Evolutionary conservation across 2,888 invertebrate species (phyloP).

Genomic region (Phasia obesa): DNA sequence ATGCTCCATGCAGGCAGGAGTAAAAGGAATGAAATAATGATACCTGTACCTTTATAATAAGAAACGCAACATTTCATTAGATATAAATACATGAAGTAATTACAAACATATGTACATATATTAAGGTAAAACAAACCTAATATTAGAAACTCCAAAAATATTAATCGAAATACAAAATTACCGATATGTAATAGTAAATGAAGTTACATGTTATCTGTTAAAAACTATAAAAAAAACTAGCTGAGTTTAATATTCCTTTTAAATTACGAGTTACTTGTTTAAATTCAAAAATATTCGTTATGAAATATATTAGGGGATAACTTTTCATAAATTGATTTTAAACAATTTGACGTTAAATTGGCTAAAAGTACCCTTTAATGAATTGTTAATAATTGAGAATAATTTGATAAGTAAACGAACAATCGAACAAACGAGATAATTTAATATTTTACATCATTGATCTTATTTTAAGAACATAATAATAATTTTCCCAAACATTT

Average conservation of each 20-base stretch:
- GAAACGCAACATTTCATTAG: slow-evolving; percentile 10
- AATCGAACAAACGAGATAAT: too few relatives aligned
- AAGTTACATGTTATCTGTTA: slow-evolving; percentile 62
- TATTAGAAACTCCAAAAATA: slow-evolving; percentile 58
- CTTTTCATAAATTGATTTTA: not conserved
- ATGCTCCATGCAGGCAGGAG: too few relatives aligned
- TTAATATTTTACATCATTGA: too few relatives aligned
- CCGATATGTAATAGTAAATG: slow-evolving; percentile 17
- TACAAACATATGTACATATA: slow-evolving; percentile 1
- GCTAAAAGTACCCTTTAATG: not conserved
- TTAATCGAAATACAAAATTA: slow-evolving; percentile 32
- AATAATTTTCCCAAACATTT: too few relatives aligned
- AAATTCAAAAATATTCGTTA: not conserved
- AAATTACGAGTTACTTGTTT: too few relatives aligned
- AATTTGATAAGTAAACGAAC: too few relatives aligned
- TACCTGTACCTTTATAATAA: not conserved
- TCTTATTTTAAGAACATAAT: too few relatives aligned
- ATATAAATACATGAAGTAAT: slow-evolving; percentile 1
- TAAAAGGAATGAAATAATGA: too few relatives aligned
- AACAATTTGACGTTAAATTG: not conserved
- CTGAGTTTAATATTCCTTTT: slow-evolving; percentile 18
- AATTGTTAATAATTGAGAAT: too few relatives aligned
- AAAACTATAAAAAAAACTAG: slow-evolving; percentile 6
- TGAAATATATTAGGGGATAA: not conserved
- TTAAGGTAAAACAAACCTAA: slow-evolving; percentile 44